Percentiles rank a stretch among this genome's conserved stretches.
Evolutionary conservation across 1,140 invertebrate species (phyloP).

Genomic region (Lamellibrachia luymesi): DNA sequence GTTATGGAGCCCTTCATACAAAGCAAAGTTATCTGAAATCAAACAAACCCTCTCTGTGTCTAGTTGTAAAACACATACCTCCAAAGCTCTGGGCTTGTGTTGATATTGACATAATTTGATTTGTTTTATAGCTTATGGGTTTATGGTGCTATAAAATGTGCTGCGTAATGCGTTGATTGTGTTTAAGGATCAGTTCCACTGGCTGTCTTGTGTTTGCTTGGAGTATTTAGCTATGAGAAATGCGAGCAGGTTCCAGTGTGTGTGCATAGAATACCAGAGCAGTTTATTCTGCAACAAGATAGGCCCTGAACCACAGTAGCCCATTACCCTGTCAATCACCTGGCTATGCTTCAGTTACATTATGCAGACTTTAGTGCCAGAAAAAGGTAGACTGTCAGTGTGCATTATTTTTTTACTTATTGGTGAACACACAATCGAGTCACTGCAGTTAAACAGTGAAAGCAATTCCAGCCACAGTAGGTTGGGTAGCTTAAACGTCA

Average conservation of each 20-base stretch:
- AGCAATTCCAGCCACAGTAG: not conserved
- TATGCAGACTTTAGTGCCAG: not conserved
- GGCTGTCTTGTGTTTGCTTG: not conserved
- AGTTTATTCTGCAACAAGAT: not conserved
- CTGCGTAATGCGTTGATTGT: not conserved
- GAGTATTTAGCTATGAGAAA: not conserved
- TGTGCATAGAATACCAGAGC: not conserved
- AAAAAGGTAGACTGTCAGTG: not conserved
- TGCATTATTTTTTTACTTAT: not conserved
- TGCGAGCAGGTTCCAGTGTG: not conserved
- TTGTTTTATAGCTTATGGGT: not conserved
- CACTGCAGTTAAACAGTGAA: not conserved
- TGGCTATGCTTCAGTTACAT: not conserved
- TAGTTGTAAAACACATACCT: not conserved
- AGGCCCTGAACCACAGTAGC: not conserved
- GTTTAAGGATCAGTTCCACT: not conserved
- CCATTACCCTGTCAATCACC: not conserved
- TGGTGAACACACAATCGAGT: not conserved
- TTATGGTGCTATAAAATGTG: not conserved
- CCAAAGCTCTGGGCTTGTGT: not conserved
- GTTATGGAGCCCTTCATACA: not conserved
- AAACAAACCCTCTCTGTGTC: not conserved
- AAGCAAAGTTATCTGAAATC: not conserved
- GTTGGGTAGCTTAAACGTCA: not conserved
- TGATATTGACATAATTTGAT: not conserved